A percentile compares a stretch with the other conserved stretches of the same genome.
Evolutionary conservation across 30 jellyfish, hydroid and myxozoan species (phyloP).

Genomic region (Cassiopea andromeda): DNA sequence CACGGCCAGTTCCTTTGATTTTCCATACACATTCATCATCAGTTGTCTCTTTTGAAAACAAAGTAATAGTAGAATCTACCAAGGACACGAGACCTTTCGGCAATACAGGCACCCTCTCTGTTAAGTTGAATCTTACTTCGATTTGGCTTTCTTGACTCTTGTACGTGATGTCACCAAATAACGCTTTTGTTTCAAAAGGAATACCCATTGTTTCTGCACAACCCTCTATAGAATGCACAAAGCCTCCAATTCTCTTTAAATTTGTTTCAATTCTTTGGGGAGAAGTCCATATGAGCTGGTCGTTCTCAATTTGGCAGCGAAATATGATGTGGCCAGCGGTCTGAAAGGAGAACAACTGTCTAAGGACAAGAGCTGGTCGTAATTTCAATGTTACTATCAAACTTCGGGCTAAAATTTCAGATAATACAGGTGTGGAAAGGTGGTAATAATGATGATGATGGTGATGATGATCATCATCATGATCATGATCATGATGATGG

Average conservation of each 20-base stretch:
- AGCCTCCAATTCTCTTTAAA: not conserved
- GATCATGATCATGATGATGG: no score
- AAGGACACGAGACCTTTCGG: conserved; percentile 25
- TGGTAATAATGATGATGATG: no score
- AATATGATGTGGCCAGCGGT: conserved; percentile 10
- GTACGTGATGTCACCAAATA: conserved; percentile 16
- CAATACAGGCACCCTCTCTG: conserved; percentile 22
- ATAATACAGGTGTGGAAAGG: no score
- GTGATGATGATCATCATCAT: no score
- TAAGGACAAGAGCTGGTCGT: no score
- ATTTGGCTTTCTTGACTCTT: not conserved
- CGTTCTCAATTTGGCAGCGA: conserved; percentile 23
- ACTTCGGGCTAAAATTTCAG: no score
- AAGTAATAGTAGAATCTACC: not conserved
- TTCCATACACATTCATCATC: not conserved
- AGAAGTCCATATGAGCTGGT: conserved; percentile 34
- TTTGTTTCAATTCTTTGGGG: conserved; percentile 35
- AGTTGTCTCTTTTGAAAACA: conserved; percentile 1
- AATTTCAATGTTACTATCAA: no score
- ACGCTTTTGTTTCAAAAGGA: not conserved
- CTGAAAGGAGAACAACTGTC: not conserved
- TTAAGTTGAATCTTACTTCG: conserved; percentile 26
- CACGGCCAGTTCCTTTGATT: conserved; percentile 23
- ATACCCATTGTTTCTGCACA: not conserved
- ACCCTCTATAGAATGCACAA: conserved; percentile 7